These are phyloP conservation scores for Gadus chalcogrammus DNA, from an alignment of 2,113 vertebrate species.

Conservation along the genomic window DNA sequence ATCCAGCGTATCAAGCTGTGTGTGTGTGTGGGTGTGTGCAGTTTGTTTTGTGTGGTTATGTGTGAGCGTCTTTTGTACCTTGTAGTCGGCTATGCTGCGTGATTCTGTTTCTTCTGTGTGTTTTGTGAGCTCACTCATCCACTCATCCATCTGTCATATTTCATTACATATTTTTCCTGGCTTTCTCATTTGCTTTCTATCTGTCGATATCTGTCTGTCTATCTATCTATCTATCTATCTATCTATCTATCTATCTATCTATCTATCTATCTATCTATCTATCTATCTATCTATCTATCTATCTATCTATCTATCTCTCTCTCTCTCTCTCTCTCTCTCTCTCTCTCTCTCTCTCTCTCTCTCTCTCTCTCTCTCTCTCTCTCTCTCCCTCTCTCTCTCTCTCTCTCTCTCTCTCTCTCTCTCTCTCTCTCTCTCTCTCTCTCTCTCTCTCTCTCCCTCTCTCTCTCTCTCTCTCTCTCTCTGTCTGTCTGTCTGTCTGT, in stretches of 20 bases:
- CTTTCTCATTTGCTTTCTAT: neutral
- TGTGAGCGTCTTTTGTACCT: neutral
- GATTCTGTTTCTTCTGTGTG: constrained; percentile 2
- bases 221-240: constrained; percentile 84
- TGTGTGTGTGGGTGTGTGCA: no score
- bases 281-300: constrained; percentile 1
- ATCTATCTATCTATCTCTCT: neutral
- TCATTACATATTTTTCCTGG: neutral
- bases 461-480: no score
- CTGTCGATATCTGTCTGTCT: neutral
- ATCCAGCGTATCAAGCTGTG: neutral
- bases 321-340: constrained; percentile 75
- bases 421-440: neutral
- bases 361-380: constrained; percentile 82
- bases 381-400: no score
- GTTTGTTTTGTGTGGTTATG: neutral
- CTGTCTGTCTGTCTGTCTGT: neutral
- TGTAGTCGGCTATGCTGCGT: neutral
- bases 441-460: no score
- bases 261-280: constrained; percentile 83
- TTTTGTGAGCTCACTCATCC: neutral
- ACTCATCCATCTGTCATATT: neutral
- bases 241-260: constrained; percentile 78
- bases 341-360: constrained; percentile 79
- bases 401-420: neutral